Evolutionary conservation across 2,888 invertebrate genomes (phyloP), one percentile per base, ranked within the genome.

Genomic region (Nycteola revayana): DNA sequence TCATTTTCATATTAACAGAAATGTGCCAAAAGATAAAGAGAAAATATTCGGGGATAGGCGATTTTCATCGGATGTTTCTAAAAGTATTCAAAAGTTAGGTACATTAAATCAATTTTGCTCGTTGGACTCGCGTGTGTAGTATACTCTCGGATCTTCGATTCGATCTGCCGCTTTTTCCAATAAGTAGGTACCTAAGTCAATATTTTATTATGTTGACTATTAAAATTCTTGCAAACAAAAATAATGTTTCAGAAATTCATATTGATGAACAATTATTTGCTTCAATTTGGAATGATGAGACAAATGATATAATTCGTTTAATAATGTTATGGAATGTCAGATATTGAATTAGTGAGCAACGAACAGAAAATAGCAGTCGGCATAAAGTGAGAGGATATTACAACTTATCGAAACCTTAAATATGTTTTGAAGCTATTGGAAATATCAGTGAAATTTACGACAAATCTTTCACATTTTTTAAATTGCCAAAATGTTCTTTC

Each of bases 11-110:
- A 66, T 61, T 53, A 63, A 48, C 48, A 37, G 49, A 60, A 66
- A 76, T 82, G 85, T 84, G 85, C 83, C 82, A 84, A 84, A 83
- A 70, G 62, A 47, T 50, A 53, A 60, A 53, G 60, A 59, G 49
- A n/a, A n/a, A 39, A 51, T 14, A 14, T 14, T 42, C 48, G 57
- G 43, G 30, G 32, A 32, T 30, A 36, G 25, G 24, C 45, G 39
- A 41, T 36, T 36, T 31, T 38, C 28, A 36, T 34, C 29, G 31
- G 34, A 49, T 25, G 26, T 46, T 33, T 36, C 35, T 14, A 20
- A 35, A 28, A 48, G 27, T 38, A 37, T 32, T 35, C 11, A 17
- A 44, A 51, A 41, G 40, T 31, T 33, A 31, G 40, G 42, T 45
- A n/a, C n/a, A n/a, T n/a, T n/a, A n/a, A 46, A 21, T 52, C 28